Conservation (phyloP, 2,113 vertebrate species). For the Arizona elegans region DNA sequence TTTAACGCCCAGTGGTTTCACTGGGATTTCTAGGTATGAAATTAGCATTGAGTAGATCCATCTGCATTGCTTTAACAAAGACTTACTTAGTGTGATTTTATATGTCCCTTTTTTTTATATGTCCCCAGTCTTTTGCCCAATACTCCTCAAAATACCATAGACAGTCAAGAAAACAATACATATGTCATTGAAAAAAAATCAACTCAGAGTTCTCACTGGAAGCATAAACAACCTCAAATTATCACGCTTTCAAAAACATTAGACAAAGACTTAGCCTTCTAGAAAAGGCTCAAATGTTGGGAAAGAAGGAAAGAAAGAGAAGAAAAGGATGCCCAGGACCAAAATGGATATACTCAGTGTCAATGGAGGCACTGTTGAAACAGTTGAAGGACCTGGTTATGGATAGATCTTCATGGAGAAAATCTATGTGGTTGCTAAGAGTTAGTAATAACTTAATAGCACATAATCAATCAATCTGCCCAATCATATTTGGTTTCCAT, state of each 20-base stretch:
- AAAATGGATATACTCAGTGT: neutral
- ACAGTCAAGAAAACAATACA: neutral
- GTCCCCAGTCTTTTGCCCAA: neutral
- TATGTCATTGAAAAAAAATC: neutral
- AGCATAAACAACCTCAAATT: neutral
- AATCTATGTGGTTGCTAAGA: neutral
- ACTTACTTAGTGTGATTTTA: slow-evolving; percentile 17
- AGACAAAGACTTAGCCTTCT: neutral
- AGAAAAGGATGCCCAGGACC: neutral
- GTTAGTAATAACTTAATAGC: neutral
- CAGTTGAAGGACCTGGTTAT: neutral
- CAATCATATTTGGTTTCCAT: neutral
- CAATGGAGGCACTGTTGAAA: neutral
- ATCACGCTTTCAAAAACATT: neutral
- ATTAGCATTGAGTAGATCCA: neutral
- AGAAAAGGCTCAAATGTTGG: neutral
- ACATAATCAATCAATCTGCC: no score
- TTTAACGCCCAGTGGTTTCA: neutral
- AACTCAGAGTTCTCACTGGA: neutral
- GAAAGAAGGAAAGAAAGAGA: neutral
- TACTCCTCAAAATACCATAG: neutral
- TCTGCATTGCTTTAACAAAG: neutral
- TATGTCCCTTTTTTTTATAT: neutral
- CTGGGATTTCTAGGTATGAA: neutral
- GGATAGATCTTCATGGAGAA: neutral